Percentiles rank a stretch among this genome's conserved stretches.
Conservation (phyloP, 2,797 vertebrate species). For the Silurus lanzhouensis region DNA sequence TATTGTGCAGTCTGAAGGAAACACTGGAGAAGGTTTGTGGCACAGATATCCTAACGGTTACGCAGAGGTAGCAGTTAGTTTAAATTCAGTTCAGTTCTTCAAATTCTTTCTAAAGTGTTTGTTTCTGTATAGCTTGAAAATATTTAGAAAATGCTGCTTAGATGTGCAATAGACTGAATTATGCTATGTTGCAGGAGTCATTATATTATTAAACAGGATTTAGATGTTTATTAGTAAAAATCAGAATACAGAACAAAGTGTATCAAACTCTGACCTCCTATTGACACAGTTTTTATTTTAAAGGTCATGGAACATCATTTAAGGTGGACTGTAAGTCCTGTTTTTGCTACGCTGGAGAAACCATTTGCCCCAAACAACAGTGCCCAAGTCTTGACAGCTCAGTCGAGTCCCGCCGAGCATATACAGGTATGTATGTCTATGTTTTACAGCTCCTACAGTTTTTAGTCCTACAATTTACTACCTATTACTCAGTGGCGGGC, state of each 20-base stretch:
- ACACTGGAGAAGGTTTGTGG: not conserved
- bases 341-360: slow-evolving; percentile 87
- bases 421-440: slow-evolving; percentile 77
- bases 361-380: slow-evolving; percentile 84
- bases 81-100: not conserved
- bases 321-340: slow-evolving; percentile 87
- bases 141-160: not conserved
- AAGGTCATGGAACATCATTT: slow-evolving; percentile 88
- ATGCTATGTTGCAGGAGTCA: not conserved
- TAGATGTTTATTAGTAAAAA: not conserved
- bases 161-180: not conserved
- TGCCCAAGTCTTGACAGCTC: slow-evolving; percentile 80
- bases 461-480: not conserved
- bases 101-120: not conserved
- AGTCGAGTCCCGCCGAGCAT: slow-evolving; percentile 77
- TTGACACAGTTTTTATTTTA: slow-evolving; percentile 24
- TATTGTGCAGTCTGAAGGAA: not conserved
- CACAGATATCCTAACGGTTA: not conserved
- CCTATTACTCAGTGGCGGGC: not conserved
- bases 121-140: not conserved
- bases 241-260: not conserved
- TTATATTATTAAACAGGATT: not conserved
- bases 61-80: not conserved
- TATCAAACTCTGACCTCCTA: not conserved
- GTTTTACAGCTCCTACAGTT: not conserved